phyloP scores from a whole-genome alignment of 2,113 vertebrate genomes.

The Eurypyga helias region DNA sequence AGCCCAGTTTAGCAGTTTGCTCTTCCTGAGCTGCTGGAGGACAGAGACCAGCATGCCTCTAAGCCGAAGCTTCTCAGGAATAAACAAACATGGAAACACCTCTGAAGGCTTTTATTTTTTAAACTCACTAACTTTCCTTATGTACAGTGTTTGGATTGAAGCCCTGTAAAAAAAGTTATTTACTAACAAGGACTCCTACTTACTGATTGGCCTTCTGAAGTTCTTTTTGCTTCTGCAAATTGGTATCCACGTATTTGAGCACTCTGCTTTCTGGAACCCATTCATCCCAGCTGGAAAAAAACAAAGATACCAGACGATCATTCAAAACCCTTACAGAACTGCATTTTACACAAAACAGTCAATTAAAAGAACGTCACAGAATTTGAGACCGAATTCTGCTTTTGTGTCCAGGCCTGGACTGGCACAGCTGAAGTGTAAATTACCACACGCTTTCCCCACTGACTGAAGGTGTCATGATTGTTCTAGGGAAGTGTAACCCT shows the following conservation, averaged over 20 bases:
- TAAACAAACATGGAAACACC: not conserved
- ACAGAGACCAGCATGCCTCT: not conserved
- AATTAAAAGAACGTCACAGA: not conserved
- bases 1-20: not conserved
- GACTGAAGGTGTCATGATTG: not conserved
- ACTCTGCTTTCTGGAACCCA: slow-evolving; percentile 99
- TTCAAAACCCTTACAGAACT: not conserved
- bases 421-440: not conserved
- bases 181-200: slow-evolving; percentile 59
- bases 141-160: not conserved
- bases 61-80: not conserved
- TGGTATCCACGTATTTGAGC: slow-evolving; percentile 99
- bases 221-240: slow-evolving; percentile 99
- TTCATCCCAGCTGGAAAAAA: slow-evolving; percentile 94
- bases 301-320: not conserved
- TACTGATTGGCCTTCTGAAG: slow-evolving; percentile 99
- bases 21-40: not conserved
- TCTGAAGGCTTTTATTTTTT: not conserved
- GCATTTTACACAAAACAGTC: not conserved
- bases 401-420: not conserved
- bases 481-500: not conserved
- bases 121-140: not conserved
- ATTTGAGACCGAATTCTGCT: not conserved
- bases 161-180: not conserved
- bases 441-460: not conserved